These are phyloP conservation scores for Triplophysa yarkandensis DNA, from an alignment of 2,797 vertebrate species.

Conservation along the genomic window DNA sequence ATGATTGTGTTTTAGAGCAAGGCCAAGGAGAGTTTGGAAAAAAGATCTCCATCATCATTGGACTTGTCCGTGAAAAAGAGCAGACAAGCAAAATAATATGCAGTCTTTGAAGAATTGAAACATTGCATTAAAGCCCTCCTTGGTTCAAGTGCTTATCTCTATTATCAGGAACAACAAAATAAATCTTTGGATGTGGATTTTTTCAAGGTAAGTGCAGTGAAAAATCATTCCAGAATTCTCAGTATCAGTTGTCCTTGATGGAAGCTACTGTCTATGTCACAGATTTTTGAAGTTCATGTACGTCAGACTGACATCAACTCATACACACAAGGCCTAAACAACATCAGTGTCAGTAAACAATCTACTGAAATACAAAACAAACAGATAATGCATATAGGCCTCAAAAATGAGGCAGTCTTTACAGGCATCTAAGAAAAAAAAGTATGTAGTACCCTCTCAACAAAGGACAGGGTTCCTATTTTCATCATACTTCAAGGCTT, in stretches of 20 bases:
- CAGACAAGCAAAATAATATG: not conserved
- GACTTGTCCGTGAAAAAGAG: not conserved
- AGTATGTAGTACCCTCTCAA: slow-evolving; percentile 54
- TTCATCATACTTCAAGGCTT: not conserved
- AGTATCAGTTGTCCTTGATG: slow-evolving; percentile 17
- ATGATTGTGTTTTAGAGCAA: not conserved
- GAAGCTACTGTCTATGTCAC: slow-evolving; percentile 9
- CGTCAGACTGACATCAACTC: not conserved
- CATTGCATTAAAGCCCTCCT: slow-evolving; percentile 53
- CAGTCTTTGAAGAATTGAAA: slow-evolving; percentile 19
- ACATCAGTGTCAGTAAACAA: slow-evolving; percentile 49
- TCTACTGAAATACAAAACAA: slow-evolving; percentile 47
- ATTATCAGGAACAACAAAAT: slow-evolving; percentile 35
- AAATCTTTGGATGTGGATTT: slow-evolving; percentile 41
- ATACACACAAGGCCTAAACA: slow-evolving; percentile 37
- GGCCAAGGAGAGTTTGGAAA: not conserved
- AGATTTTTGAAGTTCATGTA: not conserved
- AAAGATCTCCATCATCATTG: not conserved
- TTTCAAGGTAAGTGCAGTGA: slow-evolving; percentile 24
- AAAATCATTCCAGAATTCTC: slow-evolving; percentile 2
- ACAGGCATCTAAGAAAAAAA: slow-evolving; percentile 50
- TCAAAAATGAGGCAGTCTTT: slow-evolving; percentile 71
- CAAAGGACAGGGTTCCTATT: slow-evolving; percentile 3
- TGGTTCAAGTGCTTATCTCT: slow-evolving; percentile 52
- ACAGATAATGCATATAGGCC: slow-evolving; percentile 55